Conservation (phyloP, 2,113 vertebrate species). For the Heterotilapia buettikoferi region DNA sequence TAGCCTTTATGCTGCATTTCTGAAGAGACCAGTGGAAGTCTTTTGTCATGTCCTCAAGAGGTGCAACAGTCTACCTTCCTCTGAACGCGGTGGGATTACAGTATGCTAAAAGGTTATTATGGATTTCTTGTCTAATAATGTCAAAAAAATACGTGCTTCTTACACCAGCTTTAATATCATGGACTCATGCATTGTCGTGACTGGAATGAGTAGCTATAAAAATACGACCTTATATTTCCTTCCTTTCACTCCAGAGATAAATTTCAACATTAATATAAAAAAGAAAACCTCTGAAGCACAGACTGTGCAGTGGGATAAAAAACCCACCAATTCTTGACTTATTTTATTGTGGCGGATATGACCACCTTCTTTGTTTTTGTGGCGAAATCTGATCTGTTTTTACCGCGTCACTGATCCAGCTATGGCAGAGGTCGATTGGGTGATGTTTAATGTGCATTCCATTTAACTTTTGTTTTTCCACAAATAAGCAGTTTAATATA, state of each 20-base stretch:
- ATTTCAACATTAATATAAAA: background rate
- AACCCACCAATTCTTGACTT: background rate
- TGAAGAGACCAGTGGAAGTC: background rate
- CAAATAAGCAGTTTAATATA: background rate
- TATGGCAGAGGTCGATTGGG: background rate
- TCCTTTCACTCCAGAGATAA: background rate
- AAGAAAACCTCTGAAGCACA: background rate
- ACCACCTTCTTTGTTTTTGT: background rate
- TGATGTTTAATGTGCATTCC: background rate
- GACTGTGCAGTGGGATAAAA: background rate
- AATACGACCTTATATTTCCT: background rate
- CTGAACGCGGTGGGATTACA: background rate
- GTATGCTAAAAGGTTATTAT: background rate
- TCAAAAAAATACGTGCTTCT: background rate
- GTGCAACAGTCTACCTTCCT: background rate
- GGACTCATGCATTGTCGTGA: background rate
- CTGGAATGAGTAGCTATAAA: background rate
- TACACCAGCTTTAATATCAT: background rate
- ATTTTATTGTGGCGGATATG: background rate
- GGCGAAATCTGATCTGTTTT: background rate
- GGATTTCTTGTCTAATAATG: background rate
- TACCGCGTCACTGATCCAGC: background rate
- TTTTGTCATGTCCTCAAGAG: background rate
- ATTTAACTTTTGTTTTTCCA: background rate
- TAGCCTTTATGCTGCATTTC: background rate